Conservation (phyloP, 2,888 invertebrate genomes). For the Epirrhoe alternata region DNA sequence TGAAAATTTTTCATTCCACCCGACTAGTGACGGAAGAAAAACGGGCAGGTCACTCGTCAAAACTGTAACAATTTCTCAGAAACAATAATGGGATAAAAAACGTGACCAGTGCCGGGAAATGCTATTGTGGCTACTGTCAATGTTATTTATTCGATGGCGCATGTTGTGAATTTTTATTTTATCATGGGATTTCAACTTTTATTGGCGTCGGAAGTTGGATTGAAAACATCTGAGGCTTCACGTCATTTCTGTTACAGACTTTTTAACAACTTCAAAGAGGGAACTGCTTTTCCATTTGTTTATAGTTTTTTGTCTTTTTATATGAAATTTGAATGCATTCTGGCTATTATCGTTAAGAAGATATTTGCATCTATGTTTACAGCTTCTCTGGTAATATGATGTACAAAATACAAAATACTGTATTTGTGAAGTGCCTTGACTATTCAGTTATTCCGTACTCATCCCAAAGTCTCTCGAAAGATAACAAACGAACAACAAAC, state of each 20-base stretch:
- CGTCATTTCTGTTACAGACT: conserved; percentile 24
- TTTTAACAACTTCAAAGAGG: conserved; percentile 17
- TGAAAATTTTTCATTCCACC: conserved; percentile 84
- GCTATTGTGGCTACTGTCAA: conserved; percentile 80
- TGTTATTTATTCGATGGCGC: conserved; percentile 82
- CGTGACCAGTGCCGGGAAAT: conserved; percentile 70
- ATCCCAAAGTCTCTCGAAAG: conserved; percentile 6
- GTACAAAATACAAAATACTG: too few species aligned
- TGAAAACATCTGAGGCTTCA: conserved; percentile 51
- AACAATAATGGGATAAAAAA: conserved; percentile 83
- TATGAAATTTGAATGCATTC: conserved; percentile 1
- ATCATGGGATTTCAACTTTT: conserved; percentile 81
- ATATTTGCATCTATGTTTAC: not conserved
- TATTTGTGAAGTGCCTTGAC: not conserved
- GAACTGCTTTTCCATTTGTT: not conserved
- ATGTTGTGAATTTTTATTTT: conserved; percentile 81
- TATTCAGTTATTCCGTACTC: not conserved
- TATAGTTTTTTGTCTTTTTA: not conserved
- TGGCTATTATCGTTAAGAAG: not conserved
- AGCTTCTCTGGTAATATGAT: not conserved
- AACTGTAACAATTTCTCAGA: conserved; percentile 85
- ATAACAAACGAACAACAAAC: conserved; percentile 30
- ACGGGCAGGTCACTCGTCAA: conserved; percentile 84
- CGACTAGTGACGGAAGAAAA: conserved; percentile 77
- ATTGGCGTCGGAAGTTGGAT: conserved; percentile 66